Percentiles rank a stretch among this genome's conserved stretches.
phyloP scores from a whole-genome alignment of 2,113 vertebrate species.

The Orcinus orca region DNA sequence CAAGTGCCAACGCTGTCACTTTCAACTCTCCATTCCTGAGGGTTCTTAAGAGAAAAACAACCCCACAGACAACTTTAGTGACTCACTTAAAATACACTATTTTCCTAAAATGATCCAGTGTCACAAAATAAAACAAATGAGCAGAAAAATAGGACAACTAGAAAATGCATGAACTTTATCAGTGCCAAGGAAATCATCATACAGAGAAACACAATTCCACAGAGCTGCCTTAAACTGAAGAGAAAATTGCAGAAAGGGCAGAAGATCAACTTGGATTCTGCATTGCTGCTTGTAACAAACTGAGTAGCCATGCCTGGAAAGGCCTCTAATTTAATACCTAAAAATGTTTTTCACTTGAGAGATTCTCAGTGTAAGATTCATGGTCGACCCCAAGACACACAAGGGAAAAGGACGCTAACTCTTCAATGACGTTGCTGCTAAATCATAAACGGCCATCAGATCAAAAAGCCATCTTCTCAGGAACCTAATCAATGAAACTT shows the following conservation, averaged over 20 bases:
- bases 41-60: neutral
- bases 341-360: neutral
- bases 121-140: neutral
- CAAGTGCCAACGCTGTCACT: neutral
- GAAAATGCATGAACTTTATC: neutral
- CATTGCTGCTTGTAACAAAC: neutral
- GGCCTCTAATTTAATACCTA: neutral
- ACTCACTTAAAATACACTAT: neutral
- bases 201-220: neutral
- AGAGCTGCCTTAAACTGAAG: neutral
- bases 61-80: neutral
- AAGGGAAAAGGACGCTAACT: neutral
- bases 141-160: neutral
- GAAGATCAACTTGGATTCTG: neutral
- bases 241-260: neutral
- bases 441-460: neutral
- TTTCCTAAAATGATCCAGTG: conserved; percentile 13
- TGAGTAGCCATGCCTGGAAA: neutral
- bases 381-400: neutral
- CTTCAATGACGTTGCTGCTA: conserved; percentile 4
- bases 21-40: neutral
- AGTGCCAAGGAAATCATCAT: neutral
- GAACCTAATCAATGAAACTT: conserved; percentile 1
- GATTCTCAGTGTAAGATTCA: neutral
- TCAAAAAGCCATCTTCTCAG: conserved; percentile 11